Percentiles rank a stretch among this genome's conserved stretches.
These are phyloP conservation scores for Protonibea diacanthus DNA, from an alignment of 2,797 vertebrate species.

Conservation along the genomic window DNA sequence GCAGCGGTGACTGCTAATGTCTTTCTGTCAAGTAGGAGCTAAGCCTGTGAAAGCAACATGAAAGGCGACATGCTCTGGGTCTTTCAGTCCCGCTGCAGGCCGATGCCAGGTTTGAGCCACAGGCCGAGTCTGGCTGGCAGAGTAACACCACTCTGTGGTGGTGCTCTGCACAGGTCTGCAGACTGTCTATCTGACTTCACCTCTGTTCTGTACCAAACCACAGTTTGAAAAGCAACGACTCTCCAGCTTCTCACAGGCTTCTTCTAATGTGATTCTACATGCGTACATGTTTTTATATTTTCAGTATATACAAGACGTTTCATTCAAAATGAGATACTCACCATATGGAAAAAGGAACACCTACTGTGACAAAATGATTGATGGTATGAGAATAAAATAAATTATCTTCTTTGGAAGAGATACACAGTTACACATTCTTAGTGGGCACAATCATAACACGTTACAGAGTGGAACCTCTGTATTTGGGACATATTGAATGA, in stretches of 20 bases:
- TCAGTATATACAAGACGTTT: constrained; percentile 35
- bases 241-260: constrained; percentile 29
- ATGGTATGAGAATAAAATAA: constrained; percentile 57
- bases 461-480: constrained; percentile 28
- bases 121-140: constrained; percentile 59
- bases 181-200: constrained; percentile 68
- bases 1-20: constrained; percentile 53
- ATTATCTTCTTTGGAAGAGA: constrained; percentile 46
- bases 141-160: constrained; percentile 15
- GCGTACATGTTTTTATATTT: constrained; percentile 50
- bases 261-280: constrained; percentile 49
- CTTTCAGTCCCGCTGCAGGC: constrained; percentile 25
- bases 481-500: constrained; percentile 22
- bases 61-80: constrained; percentile 38
- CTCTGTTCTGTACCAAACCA: constrained; percentile 61
- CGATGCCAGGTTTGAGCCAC: constrained; percentile 55
- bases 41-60: constrained; percentile 61
- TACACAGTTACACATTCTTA: constrained; percentile 16
- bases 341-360: constrained; percentile 48
- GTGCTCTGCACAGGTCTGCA: constrained; percentile 53
- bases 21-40: constrained; percentile 62
- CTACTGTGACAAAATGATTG: constrained; percentile 67
- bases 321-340: constrained; percentile 44
- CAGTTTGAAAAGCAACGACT: constrained; percentile 54
- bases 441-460: constrained; percentile 37